A percentile compares a stretch with the other conserved stretches of the same genome.
Conservation (phyloP, 2,113 vertebrate genomes). For the Coturnix japonica region DNA sequence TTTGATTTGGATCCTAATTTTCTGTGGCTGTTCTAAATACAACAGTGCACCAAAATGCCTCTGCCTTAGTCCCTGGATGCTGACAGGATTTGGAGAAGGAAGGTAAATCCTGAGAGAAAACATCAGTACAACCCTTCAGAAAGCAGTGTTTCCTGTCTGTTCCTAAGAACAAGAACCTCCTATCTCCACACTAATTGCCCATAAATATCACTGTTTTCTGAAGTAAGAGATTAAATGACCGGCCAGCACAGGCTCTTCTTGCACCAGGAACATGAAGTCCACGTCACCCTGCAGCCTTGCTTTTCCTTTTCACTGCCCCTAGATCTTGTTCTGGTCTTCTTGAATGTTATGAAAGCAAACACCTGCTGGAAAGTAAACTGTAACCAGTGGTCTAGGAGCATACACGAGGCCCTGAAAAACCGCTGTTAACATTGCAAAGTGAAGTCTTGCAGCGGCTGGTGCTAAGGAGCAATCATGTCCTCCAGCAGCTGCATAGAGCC, state of each 20-base stretch:
- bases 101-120: neutral
- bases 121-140: neutral
- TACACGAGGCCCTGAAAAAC: neutral
- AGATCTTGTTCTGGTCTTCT: neutral
- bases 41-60: neutral
- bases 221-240: neutral
- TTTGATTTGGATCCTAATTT: slow-evolving; percentile 5
- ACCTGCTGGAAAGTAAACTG: neutral
- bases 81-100: neutral
- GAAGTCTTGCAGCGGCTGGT: neutral
- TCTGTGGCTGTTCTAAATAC: slow-evolving; percentile 26
- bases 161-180: neutral
- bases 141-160: neutral
- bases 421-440: neutral
- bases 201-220: neutral
- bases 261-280: neutral
- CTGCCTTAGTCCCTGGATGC: neutral
- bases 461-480: neutral
- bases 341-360: neutral
- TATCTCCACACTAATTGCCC: neutral
- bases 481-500: neutral
- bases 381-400: neutral
- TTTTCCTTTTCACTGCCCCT: neutral
- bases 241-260: neutral
- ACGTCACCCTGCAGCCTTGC: neutral